Base-by-base conservation (phyloP, 1,140 invertebrate species). In the Cotesia chilonis region DNA sequence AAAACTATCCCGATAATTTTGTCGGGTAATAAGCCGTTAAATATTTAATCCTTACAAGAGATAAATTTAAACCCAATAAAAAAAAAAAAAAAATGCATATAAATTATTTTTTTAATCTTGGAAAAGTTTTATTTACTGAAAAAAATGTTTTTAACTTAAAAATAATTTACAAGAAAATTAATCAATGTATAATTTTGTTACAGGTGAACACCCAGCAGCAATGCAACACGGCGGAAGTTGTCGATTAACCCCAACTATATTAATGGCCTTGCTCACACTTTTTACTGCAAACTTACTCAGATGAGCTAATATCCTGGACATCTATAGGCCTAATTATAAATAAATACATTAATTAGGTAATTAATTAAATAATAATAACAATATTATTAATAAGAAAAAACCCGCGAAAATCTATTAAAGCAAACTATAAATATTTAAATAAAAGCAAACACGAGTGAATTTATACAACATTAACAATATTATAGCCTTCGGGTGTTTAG, bases 191-290 rank as follows among this genome's bases (percentile, higher is more conserved):
- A 20, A 59, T 65, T 71, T 66, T 76, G 74, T 85, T 86, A 14
- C 80, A 89, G 89, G 89, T 38, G 89, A 90, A 76, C 88, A 89
- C 80, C 89, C 89, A 10, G 89, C 89, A 70, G 89, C 89, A 7
- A 90, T 90, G 88, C 89, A 90, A 73, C 88, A 89, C 74, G 89
- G 88, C n/a, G 83, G 86, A 6, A 84, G 84, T 65, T 82, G 81
- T 70, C 79, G 79, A 47, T 73, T 84, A 60, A 71, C 76, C 4
- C 84, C 84, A 20, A 81, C 78, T 70, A 79, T 84, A 71, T 77
- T 84, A 5, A 77, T 85, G 14, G 81, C 83, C 37, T 80, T 78
- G 28, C 74, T 84, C 57, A 82, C 81, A 2, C 77, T 84, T 37
- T 71, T 83, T 69, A 72, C 83, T 55, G 80, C 83, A 57, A 81